Base-by-base conservation (phyloP, 2,888 invertebrate species). In the Erebia epiphron region DNA sequence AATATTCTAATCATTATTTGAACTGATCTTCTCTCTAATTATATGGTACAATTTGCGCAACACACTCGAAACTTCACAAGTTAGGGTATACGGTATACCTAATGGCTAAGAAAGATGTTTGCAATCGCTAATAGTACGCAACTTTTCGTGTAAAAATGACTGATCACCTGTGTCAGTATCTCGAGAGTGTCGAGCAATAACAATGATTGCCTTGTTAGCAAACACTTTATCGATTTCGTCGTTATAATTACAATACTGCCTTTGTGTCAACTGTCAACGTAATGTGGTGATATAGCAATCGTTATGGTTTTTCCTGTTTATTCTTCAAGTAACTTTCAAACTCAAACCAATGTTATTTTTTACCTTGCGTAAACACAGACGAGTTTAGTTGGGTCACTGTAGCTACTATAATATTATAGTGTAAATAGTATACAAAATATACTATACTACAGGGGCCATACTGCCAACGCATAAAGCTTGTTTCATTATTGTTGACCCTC, bases 241-340 rank as follows among this genome's bases (percentile, higher is more conserved):
- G 46, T 13, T 46, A 13, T 43, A 43, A 43, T 46, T 46, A 46
- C 13, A 13, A 46, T 46, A 3, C 11, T 43, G 43, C 43, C 46
- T 46, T 13, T 46, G 11, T 46, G 11, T 46, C 3, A 2, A 11
- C n/a, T n/a, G n/a, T n/a, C n/a, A n/a, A n/a, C 46, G 46, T 46
- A 10, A 46, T 46, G 11, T 46, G 46, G 46, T 46, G 46, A 46
- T 46, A 46, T 46, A 46, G 8, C 13, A 4, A 46, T 13, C 13
- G 46, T 46, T 4, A 46, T 13, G 11, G 46, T 13, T 61, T 61
- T 61, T 43, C 43, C 41, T 61, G 61, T 61, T 61, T 61, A 41
- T 16, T 61, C 43, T 41, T 61, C 61, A 61, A 61, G 41, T 61
- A 61, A 43, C 16, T 3, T 26, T 61, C 10, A 16, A 26, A 60